Evolutionary conservation across 2,797 vertebrate genomes (phyloP), one percentile per base, ranked within the genome.

Genomic region (Cossypha heuglini): DNA sequence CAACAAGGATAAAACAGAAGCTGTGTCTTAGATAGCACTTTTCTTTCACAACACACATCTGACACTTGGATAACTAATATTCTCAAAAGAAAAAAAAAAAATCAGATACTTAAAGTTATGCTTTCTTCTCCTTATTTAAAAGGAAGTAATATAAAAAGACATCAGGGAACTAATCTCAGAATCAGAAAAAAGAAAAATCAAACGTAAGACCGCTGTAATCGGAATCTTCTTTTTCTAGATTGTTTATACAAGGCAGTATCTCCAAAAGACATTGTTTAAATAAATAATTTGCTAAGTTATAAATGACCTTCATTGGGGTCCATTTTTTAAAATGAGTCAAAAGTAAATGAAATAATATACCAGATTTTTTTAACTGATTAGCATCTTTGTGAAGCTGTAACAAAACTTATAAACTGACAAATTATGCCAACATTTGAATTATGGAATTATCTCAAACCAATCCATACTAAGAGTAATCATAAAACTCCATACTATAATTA

Each of bases 1-100:
- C 25, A 88, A 42, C 18, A 80, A 58, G 19, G 28, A 73, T 33
- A 75, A 88, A 86, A 91, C 8, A 78, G 25, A 74, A 82, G 16
- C 16, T 24, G 11, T n/a, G 54, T 19, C 19, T 66, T 62, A 83
- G 22, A 22, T 10, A 74, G 26, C 88, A 55, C 11, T 55, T 73
- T 88, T 75, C 45, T 72, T 55, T 68, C 6, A 9, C 21, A 83
- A 76, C 38, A 71, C 5, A 52, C 26, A 64, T 7, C 28, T 73
- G 84, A 76, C 24, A 72, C n/a, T 33, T 69, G 1, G 22, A 66
- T 38, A 91, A 40, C 3, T 9, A 29, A 26, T 57, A 28, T 13
- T 69, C 3, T 15, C 38, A 48, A 48, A 51, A 46, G 1, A 43
- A 57, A 77, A 11, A 8, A n/a, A 35, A 42, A 71, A 42, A 24